Base-by-base conservation (phyloP, 2,113 vertebrate species). In the Brienomyrus longianalis region DNA sequence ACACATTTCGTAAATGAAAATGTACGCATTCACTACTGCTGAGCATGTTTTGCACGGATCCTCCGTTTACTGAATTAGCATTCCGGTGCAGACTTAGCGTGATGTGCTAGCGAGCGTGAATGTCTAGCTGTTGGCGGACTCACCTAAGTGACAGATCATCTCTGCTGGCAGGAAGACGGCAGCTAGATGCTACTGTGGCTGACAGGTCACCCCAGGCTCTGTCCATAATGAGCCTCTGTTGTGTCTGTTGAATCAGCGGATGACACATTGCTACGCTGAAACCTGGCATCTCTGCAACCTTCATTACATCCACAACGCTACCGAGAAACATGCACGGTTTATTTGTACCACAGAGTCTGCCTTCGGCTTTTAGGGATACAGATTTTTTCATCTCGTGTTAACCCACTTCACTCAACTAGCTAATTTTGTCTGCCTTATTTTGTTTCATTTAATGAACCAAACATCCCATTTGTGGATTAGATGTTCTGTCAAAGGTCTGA, bases 221-320 rank as follows among this genome's bases (percentile, higher is more conserved):
- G 74, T 80, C 74, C 74, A 80, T 80, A 80, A 80, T 80, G 74
- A 80, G 74, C 35, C 74, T 80, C 74, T 80, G 74, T 80, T 80
- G 74, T 80, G 74, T 80, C 74, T 35, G 74, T 43, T 80, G 74
- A 80, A 43, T 80, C 74, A 43, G 74, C 6, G 35, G 74, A 80
- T 80, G 74, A 80, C 74, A 80, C 31, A 80, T 80, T 1, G 31
- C 74, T 80, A 80, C 17, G 43, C 74, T 80, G 74, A 15, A 43
- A 11, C 74, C 74, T 80, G 74, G 35, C 74, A 43, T 80, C 74
- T 43, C 74, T 43, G 74, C 74, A 80, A 43, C 74, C 35, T 43
- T 80, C 35, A 39, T 80, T 80, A 80, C 74, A 80, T 80, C 35
- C 35, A 6, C 43, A 19, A 43, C 74, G 15, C 39, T 43, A 80